These are phyloP conservation scores for Nomada fucata DNA, from an alignment of 2,888 invertebrate genomes.

Conservation along the genomic window DNA sequence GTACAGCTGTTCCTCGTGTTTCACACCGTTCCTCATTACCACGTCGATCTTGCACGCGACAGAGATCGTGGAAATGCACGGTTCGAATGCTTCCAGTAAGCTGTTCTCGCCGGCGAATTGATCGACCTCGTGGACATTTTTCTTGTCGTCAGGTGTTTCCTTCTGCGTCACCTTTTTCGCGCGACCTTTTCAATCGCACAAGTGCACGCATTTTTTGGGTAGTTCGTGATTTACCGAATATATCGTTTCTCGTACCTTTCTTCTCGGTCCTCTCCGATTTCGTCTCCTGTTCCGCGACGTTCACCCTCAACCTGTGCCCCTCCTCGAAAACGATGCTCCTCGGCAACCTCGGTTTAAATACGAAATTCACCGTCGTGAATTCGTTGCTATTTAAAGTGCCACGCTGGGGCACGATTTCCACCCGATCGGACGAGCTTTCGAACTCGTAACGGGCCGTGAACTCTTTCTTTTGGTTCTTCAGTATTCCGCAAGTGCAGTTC, in stretches of 20 bases:
- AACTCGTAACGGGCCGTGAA: slow-evolving; percentile 56
- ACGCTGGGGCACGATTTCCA: slow-evolving; percentile 34
- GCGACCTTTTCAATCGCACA: too few species aligned
- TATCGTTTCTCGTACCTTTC: neutral
- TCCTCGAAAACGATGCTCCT: neutral
- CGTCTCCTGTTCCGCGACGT: neutral
- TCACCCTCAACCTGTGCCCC: neutral
- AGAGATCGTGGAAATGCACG: slow-evolving; percentile 36
- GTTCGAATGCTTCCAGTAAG: slow-evolving; percentile 41
- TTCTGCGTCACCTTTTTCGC: neutral
- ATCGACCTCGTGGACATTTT: neutral
- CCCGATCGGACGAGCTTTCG: slow-evolving; percentile 38
- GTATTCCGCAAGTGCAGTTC: slow-evolving; percentile 51
- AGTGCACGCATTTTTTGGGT: too few species aligned
- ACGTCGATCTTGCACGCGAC: slow-evolving; percentile 39
- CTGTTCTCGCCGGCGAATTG: slow-evolving; percentile 9
- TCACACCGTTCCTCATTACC: neutral
- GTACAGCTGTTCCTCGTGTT: slow-evolving; percentile 28
- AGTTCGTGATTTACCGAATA: too few species aligned
- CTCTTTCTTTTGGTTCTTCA: slow-evolving; percentile 44
- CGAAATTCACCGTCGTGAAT: slow-evolving; percentile 30
- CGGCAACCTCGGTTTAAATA: slow-evolving; percentile 40
- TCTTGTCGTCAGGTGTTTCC: neutral
- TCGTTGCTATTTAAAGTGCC: slow-evolving; percentile 31
- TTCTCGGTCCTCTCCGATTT: neutral